Percentiles rank a stretch among this genome's conserved stretches.
phyloP scores from a whole-genome alignment of 2,888 invertebrate genomes.

The Belgica antarctica region DNA sequence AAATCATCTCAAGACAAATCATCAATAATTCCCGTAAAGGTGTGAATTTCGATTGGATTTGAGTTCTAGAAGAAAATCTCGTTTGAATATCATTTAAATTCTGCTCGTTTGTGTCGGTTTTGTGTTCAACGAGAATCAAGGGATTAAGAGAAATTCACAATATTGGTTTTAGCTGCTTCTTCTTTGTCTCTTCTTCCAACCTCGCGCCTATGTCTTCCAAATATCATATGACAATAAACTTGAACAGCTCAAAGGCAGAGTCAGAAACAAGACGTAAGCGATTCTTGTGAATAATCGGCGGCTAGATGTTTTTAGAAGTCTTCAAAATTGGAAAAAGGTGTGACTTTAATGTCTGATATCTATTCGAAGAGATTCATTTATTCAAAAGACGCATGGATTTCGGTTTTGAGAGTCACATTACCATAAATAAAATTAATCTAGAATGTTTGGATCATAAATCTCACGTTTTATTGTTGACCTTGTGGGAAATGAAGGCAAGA shows the following conservation, averaged over 20 bases:
- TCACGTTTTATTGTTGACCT: no score
- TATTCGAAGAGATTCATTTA: background rate
- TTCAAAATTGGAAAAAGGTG: constrained; percentile 30
- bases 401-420: background rate
- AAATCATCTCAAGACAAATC: background rate
- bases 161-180: background rate
- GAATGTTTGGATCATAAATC: no score
- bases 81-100: constrained; percentile 10
- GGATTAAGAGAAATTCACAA: constrained; percentile 6
- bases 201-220: no score
- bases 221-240: constrained; percentile 29
- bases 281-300: background rate
- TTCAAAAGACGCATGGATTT: background rate
- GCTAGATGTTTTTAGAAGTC: background rate
- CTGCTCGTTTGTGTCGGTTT: background rate
- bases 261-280: no score
- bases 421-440: background rate
- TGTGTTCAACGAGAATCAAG: background rate
- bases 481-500: no score
- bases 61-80: background rate
- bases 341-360: constrained; percentile 26
- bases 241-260: no score
- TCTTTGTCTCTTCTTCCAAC: background rate
- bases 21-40: constrained; percentile 33
- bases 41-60: constrained; percentile 29